Percentiles rank a stretch among this genome's conserved stretches.
These are phyloP conservation scores for Propithecus coquereli DNA, from an alignment of 2,113 vertebrate genomes.

Conservation along the genomic window DNA sequence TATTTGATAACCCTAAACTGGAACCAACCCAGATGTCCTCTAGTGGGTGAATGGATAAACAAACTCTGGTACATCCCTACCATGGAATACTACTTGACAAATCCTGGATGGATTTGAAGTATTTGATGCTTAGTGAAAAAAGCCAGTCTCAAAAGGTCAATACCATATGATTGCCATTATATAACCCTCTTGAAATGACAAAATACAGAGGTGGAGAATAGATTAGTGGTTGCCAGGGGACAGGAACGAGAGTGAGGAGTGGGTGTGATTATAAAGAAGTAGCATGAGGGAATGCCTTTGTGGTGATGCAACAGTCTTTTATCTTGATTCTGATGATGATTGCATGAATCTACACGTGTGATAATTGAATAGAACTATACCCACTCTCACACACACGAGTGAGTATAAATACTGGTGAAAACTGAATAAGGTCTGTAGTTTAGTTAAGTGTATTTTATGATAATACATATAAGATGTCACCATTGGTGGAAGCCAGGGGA, in stretches of 20 bases:
- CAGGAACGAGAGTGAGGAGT: neutral
- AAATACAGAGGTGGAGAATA: neutral
- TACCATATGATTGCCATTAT: neutral
- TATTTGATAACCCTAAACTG: neutral
- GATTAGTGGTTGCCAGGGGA: neutral
- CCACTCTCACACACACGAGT: neutral
- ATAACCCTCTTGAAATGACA: constrained; percentile 4
- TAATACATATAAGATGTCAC: neutral
- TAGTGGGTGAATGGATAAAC: neutral
- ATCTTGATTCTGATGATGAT: neutral
- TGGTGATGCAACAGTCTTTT: neutral
- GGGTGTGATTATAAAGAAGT: neutral
- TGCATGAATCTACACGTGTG: neutral
- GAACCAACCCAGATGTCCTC: neutral
- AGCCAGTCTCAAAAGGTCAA: neutral
- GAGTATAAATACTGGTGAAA: neutral
- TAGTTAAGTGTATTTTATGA: neutral
- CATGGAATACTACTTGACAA: neutral
- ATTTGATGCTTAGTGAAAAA: neutral
- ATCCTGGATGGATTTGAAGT: neutral
- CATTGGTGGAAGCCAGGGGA: neutral
- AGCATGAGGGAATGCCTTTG: neutral
- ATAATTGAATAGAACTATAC: neutral
- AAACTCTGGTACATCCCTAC: neutral
- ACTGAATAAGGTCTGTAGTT: neutral